These are phyloP conservation scores for Drosophila histrio DNA, from an alignment of 2,888 invertebrate species.

Conservation along the genomic window DNA sequence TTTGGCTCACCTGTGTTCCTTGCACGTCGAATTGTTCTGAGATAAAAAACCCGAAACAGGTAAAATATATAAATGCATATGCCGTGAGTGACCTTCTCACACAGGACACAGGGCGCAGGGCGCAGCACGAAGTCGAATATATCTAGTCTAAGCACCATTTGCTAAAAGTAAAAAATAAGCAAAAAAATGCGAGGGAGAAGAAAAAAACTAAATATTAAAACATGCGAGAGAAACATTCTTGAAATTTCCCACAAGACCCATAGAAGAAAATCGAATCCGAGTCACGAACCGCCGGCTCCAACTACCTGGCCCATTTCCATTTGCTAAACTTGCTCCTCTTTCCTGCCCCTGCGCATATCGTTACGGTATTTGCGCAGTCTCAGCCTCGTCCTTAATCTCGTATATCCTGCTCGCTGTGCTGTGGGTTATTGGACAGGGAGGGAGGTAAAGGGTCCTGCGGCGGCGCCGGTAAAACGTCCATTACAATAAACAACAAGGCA, in stretches of 20 bases:
- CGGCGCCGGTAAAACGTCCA: conserved; percentile 69
- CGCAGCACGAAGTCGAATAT: conserved; percentile 6
- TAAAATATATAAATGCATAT: conserved; percentile 36
- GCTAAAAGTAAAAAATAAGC: conserved; percentile 18
- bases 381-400: conserved; percentile 76
- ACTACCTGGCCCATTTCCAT: conserved; percentile 45
- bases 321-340: conserved; percentile 32
- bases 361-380: conserved; percentile 64
- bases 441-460: conserved; percentile 54
- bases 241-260: conserved; percentile 77
- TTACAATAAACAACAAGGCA: conserved; percentile 79
- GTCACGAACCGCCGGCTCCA: conserved; percentile 41
- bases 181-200: conserved; percentile 29
- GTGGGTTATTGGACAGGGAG: conserved; percentile 6
- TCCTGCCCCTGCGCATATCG: conserved; percentile 53
- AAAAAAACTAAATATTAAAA: conserved; percentile 37
- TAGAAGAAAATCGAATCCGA: conserved; percentile 73
- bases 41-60: conserved; percentile 50
- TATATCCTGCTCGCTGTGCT: conserved; percentile 59
- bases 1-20: conserved; percentile 47
- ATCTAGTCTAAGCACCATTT: conserved; percentile 24
- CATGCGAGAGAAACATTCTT: conserved; percentile 46
- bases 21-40: conserved; percentile 32
- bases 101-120: not conserved
- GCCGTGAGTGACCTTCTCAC: conserved; percentile 36